A percentile compares a stretch with the other conserved stretches of the same genome.
phyloP scores from a whole-genome alignment of 2,797 vertebrate species.

The Chrysocyon brachyurus region DNA sequence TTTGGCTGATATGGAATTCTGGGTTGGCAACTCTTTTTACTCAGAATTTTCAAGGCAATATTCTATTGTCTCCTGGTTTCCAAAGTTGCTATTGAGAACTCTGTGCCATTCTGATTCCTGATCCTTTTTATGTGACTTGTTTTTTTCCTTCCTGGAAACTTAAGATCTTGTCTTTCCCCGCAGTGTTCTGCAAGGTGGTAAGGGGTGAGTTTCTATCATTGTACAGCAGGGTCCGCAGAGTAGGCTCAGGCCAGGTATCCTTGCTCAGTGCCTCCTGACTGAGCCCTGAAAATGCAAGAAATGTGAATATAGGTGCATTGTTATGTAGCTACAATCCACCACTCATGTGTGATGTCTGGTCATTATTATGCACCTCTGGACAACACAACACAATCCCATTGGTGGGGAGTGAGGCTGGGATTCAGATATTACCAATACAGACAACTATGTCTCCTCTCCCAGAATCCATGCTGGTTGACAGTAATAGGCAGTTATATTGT shows the following conservation, averaged over 20 bases:
- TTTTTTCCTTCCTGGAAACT: conserved; percentile 26
- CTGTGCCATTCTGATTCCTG: not conserved
- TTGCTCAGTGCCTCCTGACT: not conserved
- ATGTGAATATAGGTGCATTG: not conserved
- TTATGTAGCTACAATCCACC: not conserved
- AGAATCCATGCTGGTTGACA: not conserved
- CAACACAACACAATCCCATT: not conserved
- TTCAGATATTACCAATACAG: not conserved
- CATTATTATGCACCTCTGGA: not conserved
- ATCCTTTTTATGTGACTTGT: not conserved
- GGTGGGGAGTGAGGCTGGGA: not conserved
- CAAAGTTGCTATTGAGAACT: conserved; percentile 23
- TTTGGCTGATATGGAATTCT: conserved; percentile 5
- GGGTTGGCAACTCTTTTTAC: not conserved
- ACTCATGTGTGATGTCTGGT: not conserved
- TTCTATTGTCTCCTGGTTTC: conserved; percentile 28
- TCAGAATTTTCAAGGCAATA: conserved; percentile 38
- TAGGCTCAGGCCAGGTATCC: not conserved
- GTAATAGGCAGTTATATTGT: not conserved
- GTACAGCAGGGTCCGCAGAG: not conserved
- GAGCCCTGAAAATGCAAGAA: not conserved
- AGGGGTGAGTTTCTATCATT: not conserved
- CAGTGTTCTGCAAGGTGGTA: not conserved
- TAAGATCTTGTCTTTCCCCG: not conserved
- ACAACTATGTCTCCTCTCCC: not conserved